Conservation (phyloP, 2,113 vertebrate species). For the Anarrhichthys ocellatus region DNA sequence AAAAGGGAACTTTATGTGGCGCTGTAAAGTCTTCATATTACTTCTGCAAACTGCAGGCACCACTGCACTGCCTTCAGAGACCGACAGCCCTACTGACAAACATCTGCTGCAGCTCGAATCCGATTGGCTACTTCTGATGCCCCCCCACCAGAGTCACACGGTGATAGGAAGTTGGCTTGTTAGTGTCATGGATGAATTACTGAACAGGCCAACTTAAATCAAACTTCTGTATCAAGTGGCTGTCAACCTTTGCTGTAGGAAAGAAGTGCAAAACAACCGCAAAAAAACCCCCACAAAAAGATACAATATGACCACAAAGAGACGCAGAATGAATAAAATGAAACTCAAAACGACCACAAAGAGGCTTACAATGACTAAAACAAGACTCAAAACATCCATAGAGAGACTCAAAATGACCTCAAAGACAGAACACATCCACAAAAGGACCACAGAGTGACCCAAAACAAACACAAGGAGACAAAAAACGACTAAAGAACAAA, state of each 20-base stretch:
- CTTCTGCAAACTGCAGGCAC: constrained; percentile 38
- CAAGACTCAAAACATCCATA: background rate
- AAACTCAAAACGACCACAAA: background rate
- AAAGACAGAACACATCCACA: too few species aligned
- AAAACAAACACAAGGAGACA: too few species aligned
- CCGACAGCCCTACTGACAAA: background rate
- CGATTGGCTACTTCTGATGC: background rate
- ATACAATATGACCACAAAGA: background rate
- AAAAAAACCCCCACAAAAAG: background rate
- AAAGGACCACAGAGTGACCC: too few species aligned
- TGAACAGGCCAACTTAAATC: background rate
- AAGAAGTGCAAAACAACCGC: background rate
- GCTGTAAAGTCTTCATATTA: background rate
- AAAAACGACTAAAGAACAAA: too few species aligned
- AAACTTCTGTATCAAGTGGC: background rate
- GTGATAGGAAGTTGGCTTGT: background rate
- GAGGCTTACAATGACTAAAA: background rate
- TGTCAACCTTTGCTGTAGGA: background rate
- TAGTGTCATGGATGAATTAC: background rate
- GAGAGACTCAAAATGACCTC: background rate
- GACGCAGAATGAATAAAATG: background rate
- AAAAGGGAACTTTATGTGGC: background rate
- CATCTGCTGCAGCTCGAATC: background rate
- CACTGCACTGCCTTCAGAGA: background rate
- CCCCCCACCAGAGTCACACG: background rate